Evolutionary conservation across 2,888 invertebrate species (phyloP).

Genomic region (Nomada fucata): DNA sequence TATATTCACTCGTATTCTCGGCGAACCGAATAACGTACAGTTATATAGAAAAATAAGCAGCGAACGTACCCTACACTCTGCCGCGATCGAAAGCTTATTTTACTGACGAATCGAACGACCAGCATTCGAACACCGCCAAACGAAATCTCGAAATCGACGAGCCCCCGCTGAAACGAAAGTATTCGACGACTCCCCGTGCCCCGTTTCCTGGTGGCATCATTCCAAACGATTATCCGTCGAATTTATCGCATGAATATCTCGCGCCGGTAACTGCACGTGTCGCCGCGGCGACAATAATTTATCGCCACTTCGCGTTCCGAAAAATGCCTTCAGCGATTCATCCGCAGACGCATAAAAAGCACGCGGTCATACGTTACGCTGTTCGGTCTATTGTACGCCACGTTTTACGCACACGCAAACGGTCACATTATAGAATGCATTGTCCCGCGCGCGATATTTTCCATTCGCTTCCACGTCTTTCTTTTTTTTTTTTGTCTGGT

Average conservation of each 20-base stretch:
- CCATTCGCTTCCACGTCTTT: neutral
- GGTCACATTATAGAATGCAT: slow-evolving; percentile 40
- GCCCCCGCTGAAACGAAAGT: neutral
- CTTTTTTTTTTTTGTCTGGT: neutral
- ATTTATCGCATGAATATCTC: slow-evolving; percentile 67
- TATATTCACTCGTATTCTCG: neutral
- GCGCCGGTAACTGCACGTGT: slow-evolving; percentile 50
- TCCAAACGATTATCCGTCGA: slow-evolving; percentile 62
- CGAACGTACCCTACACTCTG: too few relatives aligned
- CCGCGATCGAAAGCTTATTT: too few relatives aligned
- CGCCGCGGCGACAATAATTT: slow-evolving; percentile 64
- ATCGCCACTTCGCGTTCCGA: slow-evolving; percentile 72
- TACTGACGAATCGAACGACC: too few relatives aligned
- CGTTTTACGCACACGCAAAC: slow-evolving; percentile 62
- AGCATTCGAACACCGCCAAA: too few relatives aligned
- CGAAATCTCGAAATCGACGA: neutral
- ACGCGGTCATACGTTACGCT: slow-evolving; percentile 71
- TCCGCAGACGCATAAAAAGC: slow-evolving; percentile 71
- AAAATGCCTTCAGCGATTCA: slow-evolving; percentile 74
- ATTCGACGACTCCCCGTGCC: slow-evolving; percentile 22
- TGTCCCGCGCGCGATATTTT: slow-evolving; percentile 32
- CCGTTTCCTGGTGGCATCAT: slow-evolving; percentile 15
- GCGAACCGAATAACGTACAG: neutral
- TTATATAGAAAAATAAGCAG: neutral
- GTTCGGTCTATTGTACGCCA: slow-evolving; percentile 47